phyloP scores from a whole-genome alignment of 2,113 vertebrate genomes.

The Xyliphius kryptos region DNA sequence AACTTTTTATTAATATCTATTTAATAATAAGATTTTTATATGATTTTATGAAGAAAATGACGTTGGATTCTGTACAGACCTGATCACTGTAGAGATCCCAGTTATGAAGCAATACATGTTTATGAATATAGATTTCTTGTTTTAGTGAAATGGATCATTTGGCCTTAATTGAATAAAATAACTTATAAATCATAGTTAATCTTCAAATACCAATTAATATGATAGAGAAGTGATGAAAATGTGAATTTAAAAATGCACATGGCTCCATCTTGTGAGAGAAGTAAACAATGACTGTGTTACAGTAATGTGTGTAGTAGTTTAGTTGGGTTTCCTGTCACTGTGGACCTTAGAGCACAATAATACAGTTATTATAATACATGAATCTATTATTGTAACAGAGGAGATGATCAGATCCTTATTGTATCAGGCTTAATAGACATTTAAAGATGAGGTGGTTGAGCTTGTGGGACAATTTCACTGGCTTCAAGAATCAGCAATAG shows the following conservation, averaged over 20 bases:
- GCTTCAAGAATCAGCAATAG: not conserved
- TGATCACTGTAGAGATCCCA: not conserved
- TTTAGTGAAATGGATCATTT: too few relatives aligned
- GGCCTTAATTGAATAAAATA: not conserved
- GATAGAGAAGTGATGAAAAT: not conserved
- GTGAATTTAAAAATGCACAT: not conserved
- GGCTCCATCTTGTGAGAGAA: slow-evolving; percentile 2
- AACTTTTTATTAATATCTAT: too few relatives aligned
- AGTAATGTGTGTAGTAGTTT: not conserved
- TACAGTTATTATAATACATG: too few relatives aligned
- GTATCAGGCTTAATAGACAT: not conserved
- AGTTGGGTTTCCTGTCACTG: not conserved
- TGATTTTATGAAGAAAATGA: too few relatives aligned
- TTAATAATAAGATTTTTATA: too few relatives aligned
- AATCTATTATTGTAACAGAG: slow-evolving; percentile 19
- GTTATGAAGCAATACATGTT: too few relatives aligned
- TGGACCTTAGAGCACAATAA: too few relatives aligned
- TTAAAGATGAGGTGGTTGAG: not conserved
- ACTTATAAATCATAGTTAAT: not conserved
- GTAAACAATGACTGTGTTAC: not conserved
- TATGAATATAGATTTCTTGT: too few relatives aligned
- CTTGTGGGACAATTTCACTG: not conserved
- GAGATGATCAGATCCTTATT: slow-evolving; percentile 14
- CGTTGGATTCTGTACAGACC: too few relatives aligned
- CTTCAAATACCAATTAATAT: not conserved